phyloP scores from a whole-genome alignment of 1,140 invertebrate species.

The Zaprionus kolodkinae region DNA sequence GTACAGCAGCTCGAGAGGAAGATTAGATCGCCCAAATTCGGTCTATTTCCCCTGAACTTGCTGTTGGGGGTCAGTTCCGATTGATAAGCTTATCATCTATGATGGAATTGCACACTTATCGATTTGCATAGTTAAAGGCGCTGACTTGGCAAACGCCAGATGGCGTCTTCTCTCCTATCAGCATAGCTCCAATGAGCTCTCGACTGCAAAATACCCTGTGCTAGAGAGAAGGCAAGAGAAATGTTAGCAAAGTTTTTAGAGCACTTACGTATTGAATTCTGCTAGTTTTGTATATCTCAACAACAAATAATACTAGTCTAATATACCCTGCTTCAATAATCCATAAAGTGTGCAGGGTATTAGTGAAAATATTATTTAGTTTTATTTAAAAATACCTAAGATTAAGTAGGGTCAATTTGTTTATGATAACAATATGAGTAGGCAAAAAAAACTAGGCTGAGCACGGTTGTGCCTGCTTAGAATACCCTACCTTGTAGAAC shows the following conservation, averaged over 20 bases:
- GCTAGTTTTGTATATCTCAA: not conserved
- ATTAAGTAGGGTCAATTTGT: slow-evolving; percentile 5
- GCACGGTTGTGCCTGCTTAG: not conserved
- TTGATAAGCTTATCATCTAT: slow-evolving; percentile 38
- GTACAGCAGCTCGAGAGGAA: slow-evolving; percentile 23
- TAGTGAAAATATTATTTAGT: not conserved
- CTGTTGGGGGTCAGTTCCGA: slow-evolving; percentile 9
- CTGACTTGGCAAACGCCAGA: not conserved
- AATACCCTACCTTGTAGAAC: not conserved
- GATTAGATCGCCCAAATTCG: slow-evolving; percentile 21
- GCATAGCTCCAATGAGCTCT: too few relatives aligned
- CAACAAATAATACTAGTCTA: not conserved
- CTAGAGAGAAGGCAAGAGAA: not conserved
- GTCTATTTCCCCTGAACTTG: slow-evolving; percentile 13
- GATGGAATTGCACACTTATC: not conserved
- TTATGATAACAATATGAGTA: slow-evolving; percentile 5
- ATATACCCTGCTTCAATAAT: not conserved
- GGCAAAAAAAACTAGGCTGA: not conserved
- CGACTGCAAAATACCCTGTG: not conserved
- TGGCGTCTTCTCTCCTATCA: slow-evolving; percentile 34
- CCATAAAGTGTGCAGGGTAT: not conserved
- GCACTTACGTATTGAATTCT: too few relatives aligned
- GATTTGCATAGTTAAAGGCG: too few relatives aligned
- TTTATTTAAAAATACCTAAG: slow-evolving; percentile 20
- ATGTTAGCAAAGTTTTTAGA: too few relatives aligned